Conservation (phyloP, 2,113 vertebrate species). For the Poicephalus gulielmi region DNA sequence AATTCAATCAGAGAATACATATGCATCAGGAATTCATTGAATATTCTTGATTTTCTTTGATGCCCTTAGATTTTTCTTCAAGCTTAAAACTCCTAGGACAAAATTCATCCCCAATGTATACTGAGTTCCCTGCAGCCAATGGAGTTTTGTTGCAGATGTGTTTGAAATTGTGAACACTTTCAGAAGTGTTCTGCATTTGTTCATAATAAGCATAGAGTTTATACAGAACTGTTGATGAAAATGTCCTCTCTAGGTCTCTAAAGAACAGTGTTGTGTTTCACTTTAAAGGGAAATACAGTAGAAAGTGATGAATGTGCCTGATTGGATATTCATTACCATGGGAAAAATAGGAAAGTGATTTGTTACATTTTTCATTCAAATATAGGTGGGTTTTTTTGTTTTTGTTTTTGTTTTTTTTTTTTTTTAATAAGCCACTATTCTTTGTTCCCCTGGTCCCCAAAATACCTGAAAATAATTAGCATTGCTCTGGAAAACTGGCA, state of each 20-base stretch:
- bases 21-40: constrained; percentile 45
- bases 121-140: background rate
- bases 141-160: background rate
- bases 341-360: background rate
- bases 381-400: background rate
- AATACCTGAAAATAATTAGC: background rate
- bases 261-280: background rate
- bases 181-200: background rate
- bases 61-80: constrained; percentile 43
- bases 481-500: background rate
- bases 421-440: background rate
- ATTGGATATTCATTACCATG: background rate
- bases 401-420: background rate
- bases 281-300: background rate
- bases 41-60: constrained; percentile 67
- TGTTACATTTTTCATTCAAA: background rate
- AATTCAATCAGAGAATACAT: constrained; percentile 47
- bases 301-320: background rate
- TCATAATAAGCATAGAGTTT: background rate
- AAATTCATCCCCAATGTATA: background rate
- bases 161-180: constrained; percentile 29
- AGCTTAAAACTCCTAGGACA: constrained; percentile 24
- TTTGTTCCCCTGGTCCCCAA: background rate
- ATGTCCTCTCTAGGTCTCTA: background rate
- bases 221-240: background rate